Evolutionary conservation across 2,888 invertebrate genomes (phyloP).

Genomic region (Chrysolina oricalcia): DNA sequence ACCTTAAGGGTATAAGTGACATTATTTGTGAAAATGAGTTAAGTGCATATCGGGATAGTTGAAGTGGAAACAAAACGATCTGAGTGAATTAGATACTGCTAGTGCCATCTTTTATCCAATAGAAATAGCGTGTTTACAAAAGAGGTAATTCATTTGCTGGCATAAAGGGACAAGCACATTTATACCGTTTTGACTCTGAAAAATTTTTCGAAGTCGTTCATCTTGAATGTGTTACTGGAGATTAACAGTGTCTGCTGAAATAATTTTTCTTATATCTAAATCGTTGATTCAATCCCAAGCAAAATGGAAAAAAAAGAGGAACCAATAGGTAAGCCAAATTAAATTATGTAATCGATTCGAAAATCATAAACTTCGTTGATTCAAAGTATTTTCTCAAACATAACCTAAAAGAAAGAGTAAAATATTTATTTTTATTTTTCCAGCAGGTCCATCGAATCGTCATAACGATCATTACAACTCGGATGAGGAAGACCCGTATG

Average conservation of each 20-base stretch:
- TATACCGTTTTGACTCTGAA: background rate
- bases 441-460: no score
- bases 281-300: no score
- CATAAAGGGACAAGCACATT: background rate
- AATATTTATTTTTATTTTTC: no score
- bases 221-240: no score
- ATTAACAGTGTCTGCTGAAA: no score
- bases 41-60: background rate
- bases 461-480: background rate
- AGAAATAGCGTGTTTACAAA: background rate
- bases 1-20: background rate
- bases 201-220: background rate
- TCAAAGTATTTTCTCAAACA: background rate
- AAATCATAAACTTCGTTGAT: background rate
- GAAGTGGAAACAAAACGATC: background rate
- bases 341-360: no score
- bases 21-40: slow-evolving; percentile 1
- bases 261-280: no score
- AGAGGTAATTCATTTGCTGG: slow-evolving; percentile 3
- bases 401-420: background rate
- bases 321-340: no score
- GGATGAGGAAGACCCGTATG: background rate
- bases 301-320: no score
- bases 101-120: background rate
- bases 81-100: background rate